Conservation (phyloP, 1,140 invertebrate genomes). For the Pomacea maculata region DNA sequence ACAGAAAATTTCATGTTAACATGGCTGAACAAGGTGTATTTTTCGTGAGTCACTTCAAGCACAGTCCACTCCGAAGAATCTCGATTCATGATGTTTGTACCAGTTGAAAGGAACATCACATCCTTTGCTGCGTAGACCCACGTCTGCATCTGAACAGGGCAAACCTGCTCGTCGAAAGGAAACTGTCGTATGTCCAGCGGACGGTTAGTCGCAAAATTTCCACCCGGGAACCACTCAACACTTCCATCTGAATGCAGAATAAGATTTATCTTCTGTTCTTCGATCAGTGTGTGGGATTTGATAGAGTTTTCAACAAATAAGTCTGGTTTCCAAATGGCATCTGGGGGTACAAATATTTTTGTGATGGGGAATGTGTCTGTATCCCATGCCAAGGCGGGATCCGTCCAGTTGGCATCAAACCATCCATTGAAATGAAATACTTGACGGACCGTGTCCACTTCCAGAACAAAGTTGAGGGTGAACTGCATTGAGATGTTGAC, state of each 20-base stretch:
- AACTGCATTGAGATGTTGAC: not conserved
- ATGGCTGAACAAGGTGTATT: not conserved
- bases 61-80: constrained; percentile 21
- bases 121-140: constrained; percentile 79
- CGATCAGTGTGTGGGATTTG: not conserved
- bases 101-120: not conserved
- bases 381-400: constrained; percentile 11
- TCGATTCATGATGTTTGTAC: not conserved
- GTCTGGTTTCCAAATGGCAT: constrained; percentile 1
- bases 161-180: constrained; percentile 90
- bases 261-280: not conserved
- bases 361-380: not conserved
- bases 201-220: constrained; percentile 76
- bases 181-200: constrained; percentile 72
- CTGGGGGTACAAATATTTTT: not conserved
- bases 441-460: not conserved
- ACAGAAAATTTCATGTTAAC: not conserved
- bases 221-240: constrained; percentile 4
- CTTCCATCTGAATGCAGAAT: not conserved
- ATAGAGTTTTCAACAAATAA: constrained; percentile 7
- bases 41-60: constrained; percentile 1
- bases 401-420: constrained; percentile 6
- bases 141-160: constrained; percentile 95
- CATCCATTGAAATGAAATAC: constrained; percentile 2
- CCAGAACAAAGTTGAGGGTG: not conserved